A percentile compares a stretch with the other conserved stretches of the same genome.
Evolutionary conservation across 2,888 invertebrate species (phyloP).

Genomic region (Cactoblastis cactorum): DNA sequence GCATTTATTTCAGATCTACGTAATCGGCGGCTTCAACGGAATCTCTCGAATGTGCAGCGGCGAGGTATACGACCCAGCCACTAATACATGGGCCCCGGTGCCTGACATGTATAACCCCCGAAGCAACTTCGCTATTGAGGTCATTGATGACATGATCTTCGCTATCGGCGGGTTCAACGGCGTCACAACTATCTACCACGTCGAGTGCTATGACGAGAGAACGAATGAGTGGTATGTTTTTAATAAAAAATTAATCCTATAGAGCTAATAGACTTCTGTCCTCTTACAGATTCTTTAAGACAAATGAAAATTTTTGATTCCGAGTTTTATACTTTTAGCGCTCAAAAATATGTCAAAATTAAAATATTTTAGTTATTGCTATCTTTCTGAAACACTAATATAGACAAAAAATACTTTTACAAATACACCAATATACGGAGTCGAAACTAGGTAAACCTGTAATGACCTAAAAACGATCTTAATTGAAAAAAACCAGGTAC

Average conservation of each 20-base stretch:
- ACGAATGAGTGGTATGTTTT: conserved; percentile 87
- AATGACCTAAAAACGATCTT: too few species aligned
- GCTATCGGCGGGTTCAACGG: conserved; percentile 97
- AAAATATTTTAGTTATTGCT: too few species aligned
- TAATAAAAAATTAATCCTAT: too few species aligned
- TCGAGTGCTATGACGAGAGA: conserved; percentile 93
- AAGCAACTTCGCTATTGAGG: conserved; percentile 95
- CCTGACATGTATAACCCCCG: conserved; percentile 94
- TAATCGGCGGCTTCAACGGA: conserved; percentile 95
- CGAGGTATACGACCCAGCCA: conserved; percentile 89
- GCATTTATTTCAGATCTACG: conserved; percentile 80
- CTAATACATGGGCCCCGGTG: conserved; percentile 89
- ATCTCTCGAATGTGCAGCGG: conserved; percentile 93
- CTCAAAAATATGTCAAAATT: too few species aligned
- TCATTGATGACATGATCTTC: conserved; percentile 96
- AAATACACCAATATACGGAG: too few species aligned
- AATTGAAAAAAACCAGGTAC: conserved; percentile 84
- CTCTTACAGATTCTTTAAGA: too few species aligned
- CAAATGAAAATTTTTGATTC: too few species aligned
- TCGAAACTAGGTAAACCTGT: too few species aligned
- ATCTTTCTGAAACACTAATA: too few species aligned
- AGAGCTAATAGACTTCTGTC: too few species aligned
- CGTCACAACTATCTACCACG: conserved; percentile 93
- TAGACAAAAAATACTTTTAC: too few species aligned
- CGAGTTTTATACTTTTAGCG: too few species aligned